Evolutionary conservation across 1,140 invertebrate genomes (phyloP).

Genomic region (Bombus ignitus): DNA sequence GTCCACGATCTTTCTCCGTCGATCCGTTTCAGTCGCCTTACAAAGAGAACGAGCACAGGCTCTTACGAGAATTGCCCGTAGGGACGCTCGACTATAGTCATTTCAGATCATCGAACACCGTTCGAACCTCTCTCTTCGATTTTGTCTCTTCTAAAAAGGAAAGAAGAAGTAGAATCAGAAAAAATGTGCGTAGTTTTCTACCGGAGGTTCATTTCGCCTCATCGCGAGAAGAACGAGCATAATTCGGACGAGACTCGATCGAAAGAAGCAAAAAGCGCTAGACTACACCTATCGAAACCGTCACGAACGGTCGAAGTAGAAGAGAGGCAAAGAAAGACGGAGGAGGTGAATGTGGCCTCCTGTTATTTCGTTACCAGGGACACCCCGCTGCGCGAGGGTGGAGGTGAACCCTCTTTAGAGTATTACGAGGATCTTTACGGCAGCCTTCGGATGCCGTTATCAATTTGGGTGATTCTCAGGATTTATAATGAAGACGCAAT

Average conservation of each 20-base stretch:
- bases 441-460: conserved; percentile 73
- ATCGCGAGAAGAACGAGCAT: conserved; percentile 10
- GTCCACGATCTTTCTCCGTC: no score
- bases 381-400: conserved; percentile 64
- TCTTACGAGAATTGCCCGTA: no score
- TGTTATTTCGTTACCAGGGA: conserved; percentile 62
- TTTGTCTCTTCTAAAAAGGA: not conserved
- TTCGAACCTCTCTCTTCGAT: no score
- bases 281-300: conserved; percentile 1
- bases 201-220: not conserved
- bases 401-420: conserved; percentile 65
- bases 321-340: conserved; percentile 25
- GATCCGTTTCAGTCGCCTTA: no score
- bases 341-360: conserved; percentile 50
- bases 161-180: no score
- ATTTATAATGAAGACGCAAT: conserved; percentile 73
- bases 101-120: no score
- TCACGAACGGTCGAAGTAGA: conserved; percentile 1
- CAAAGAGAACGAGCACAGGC: no score
- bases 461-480: conserved; percentile 74
- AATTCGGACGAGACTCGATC: not conserved
- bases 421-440: conserved; percentile 61
- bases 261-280: conserved; percentile 18
- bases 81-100: no score
- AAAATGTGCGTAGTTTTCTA: not conserved